Base-by-base conservation (phyloP, 2,888 invertebrate species). In the Rhagium mordax region DNA sequence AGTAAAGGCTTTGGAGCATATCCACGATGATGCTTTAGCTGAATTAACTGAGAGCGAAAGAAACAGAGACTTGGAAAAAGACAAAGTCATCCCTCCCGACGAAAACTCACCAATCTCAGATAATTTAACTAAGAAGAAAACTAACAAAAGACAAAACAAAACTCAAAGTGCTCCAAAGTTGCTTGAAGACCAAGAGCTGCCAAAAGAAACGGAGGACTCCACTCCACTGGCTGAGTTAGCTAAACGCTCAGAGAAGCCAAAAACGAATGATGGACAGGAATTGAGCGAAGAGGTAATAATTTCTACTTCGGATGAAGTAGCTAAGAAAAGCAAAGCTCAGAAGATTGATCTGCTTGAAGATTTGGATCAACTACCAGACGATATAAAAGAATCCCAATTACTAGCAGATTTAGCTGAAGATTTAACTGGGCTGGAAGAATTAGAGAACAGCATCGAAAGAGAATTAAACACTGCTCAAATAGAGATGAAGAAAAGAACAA, bases 1-100 rank as follows among this genome's bases (percentile, higher is more conserved):
- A 79, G 73, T 78, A 3, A 83, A 83, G 78, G 83, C 83, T 10
- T 62, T 83, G 33, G 83, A 83, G 67, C 75, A 78, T 67, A 83
- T 84, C 6, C 80, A 81, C 24, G 83, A 82, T 72, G 81, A 81
- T 60, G 82, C 79, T 5, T 60, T 81, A 16, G 74, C 76, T 0
- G 80, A 83, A 24, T 71, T 81, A 59, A 76, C 79, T 16, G 80
- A 81, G 41, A 68, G 66, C 27, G 74, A 78, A 55, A 71, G 66
- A 65, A 76, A 73, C 7, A 51, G 57, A 55, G 65, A 65, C 33
- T 27, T 15, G 29, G n/a, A 15, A 16, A 61, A 29, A 51, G 61
- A 41, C 16, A 74, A 66, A 48, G 27, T n/a, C 0, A 33, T 59
- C 41, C 27, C 61, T 21, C 16, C 59, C 18, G 59, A 60, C 15